Base-by-base conservation (phyloP, 2,888 invertebrate genomes). In the Sarcophaga rosellei region DNA sequence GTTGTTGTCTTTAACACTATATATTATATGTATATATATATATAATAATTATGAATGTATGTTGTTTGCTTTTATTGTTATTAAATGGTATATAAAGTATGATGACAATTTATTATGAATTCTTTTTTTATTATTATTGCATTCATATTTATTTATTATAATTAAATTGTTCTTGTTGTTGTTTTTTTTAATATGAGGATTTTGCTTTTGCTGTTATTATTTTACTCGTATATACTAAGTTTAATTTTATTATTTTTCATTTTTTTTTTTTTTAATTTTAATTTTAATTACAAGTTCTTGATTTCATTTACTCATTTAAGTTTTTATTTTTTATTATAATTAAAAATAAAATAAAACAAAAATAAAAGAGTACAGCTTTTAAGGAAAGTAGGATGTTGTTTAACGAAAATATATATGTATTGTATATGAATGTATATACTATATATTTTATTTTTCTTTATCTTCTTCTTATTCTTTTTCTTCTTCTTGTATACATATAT, bases 141-240 rank as follows among this genome's bases (percentile, higher is more conserved):
- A 63, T 77, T 45, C 15, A 35, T 35, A n/a, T 69, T 62, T 76
- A 75, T 74, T 44, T 63, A 65, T 44, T 73, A 73, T 76, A 70
- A 44, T 75, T n/a, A 83, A 68, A 81, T 35, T 35, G 62, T 85
- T 35, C 35, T 35, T 35, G 8, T 35, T 35, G 35, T 53, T 53
- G 12, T 81, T 85, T 35, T 73, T 75, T 75, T 72, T 73, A 77
- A 85, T 85, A 77, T 86, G 86, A 83, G 86, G 86, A 83, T 76
- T 84, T 76, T 76, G n/a, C 74, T 72, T 83, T 80, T 35, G 35
- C 70, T 79, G 15, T 62, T 70, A 20, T 63, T 35, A 65, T 69
- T 70, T 72, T 53, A 53, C 45, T 47, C 45, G 74, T 85, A 78
- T 81, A 78, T 79, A 68, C 79, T 85, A 79, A 63, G 59, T 83